Base-by-base conservation (phyloP, 2,797 vertebrate species). In the Lutjanus campechanus region DNA sequence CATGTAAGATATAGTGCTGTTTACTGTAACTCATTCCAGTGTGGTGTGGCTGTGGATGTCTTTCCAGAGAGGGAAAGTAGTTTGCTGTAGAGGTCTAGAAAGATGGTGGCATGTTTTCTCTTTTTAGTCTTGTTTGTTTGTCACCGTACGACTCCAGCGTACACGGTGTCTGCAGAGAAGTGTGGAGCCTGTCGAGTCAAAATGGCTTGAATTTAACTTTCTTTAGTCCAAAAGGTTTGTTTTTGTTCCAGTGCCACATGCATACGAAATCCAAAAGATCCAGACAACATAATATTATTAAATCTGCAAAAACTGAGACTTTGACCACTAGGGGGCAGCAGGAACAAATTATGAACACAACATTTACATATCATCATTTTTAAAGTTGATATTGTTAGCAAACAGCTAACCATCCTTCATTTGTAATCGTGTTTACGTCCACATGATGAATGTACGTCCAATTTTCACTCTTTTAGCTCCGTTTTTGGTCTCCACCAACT, bases 21-120 rank as follows among this genome's bases (percentile, higher is more conserved):
- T 92, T 91, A 93, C 92, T 94, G 89, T 92, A 93, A 92, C 75
- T 89, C 89, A 89, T 92, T 94, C 88, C 92, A 78, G 78, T 70
- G 76, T 82, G 83, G 66, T 78, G 0, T 81, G 84, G 77, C 76
- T 53, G 84, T 64, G 76, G 79, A 49, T 65, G 75, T 77, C 82
- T 81, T 78, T 83, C 77, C 77, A 69, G 65, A 72, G 67, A 51
- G 58, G 79, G 83, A 66, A 69, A 73, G 60, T 40, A n/a, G 71
- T 79, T 83, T 78, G 82, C 81, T 83, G 51, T 68, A 85, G 71
- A 82, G 73, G 82, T 80, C 40, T 55, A 82, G 81, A 77, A 65
- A 77, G 80, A 74, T 62, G 79, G 73, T 63, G 75, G 78, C 81
- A 72, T 82, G 59, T 62, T 73, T 80, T 8, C 25, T 69, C 29